These are phyloP conservation scores for Microtus pennsylvanicus DNA, from an alignment of 2,113 vertebrate genomes.

Conservation along the genomic window DNA sequence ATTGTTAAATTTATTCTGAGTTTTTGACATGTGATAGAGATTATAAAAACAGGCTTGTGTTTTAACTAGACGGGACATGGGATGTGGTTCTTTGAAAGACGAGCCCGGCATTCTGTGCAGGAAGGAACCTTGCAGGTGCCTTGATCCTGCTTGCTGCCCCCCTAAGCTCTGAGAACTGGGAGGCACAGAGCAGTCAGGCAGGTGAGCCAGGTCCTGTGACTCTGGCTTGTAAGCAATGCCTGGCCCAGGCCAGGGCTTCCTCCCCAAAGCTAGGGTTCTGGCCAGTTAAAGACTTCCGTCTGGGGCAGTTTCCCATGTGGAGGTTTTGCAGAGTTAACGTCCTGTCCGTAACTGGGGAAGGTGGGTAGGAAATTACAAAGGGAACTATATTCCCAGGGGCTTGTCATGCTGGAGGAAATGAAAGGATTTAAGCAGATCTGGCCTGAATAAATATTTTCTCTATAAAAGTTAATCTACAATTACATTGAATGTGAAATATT, in stretches of 20 bases:
- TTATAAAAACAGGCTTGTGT: background rate
- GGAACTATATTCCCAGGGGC: constrained; percentile 64
- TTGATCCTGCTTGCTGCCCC: rapidly evolving
- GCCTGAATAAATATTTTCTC: constrained; percentile 81
- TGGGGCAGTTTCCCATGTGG: background rate
- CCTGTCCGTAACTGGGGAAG: constrained; percentile 57
- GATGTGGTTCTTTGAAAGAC: constrained; percentile 3
- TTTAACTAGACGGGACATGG: background rate
- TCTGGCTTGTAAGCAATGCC: rapidly evolving
- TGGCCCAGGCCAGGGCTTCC: background rate
- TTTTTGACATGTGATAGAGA: constrained; percentile 11
- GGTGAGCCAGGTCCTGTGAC: background rate
- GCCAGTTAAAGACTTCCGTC: constrained; percentile 1
- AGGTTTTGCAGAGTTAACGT: constrained; percentile 51
- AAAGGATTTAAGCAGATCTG: constrained; percentile 78
- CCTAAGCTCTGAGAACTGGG: background rate
- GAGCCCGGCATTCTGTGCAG: rapidly evolving
- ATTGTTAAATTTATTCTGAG: background rate
- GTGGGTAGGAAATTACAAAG: constrained; percentile 75
- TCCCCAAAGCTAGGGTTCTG: constrained; percentile 29
- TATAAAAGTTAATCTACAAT: constrained; percentile 81
- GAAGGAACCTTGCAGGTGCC: background rate
- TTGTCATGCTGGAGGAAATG: constrained; percentile 78
- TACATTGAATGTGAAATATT: constrained; percentile 81
- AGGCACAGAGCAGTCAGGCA: background rate